Conservation (phyloP, 2,888 invertebrate genomes). For the Heliconius ismenius region DNA sequence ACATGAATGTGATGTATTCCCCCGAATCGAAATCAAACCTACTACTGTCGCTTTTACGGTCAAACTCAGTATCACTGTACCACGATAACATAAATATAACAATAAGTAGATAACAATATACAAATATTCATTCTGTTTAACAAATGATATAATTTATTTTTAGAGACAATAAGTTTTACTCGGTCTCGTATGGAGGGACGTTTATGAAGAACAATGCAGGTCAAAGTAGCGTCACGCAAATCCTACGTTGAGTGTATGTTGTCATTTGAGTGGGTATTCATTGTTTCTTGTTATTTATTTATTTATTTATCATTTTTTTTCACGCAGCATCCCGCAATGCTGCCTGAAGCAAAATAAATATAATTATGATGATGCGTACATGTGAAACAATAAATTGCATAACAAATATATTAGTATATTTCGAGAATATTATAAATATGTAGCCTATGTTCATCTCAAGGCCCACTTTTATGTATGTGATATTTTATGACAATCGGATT, state of each 20-base stretch:
- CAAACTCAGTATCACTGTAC: background rate
- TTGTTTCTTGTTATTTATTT: background rate
- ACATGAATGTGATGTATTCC: background rate
- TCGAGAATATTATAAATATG: too few species aligned
- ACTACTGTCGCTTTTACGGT: background rate
- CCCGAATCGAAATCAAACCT: background rate
- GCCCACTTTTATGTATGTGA: too few species aligned
- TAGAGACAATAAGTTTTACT: background rate
- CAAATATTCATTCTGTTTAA: background rate
- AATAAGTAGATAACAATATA: background rate
- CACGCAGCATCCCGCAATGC: background rate
- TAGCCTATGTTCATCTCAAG: too few species aligned
- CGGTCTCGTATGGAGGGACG: slow-evolving; percentile 12
- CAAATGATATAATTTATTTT: background rate
- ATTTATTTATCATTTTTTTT: background rate
- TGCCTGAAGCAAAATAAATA: too few species aligned
- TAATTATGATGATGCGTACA: too few species aligned
- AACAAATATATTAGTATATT: too few species aligned
- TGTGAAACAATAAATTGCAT: too few species aligned
- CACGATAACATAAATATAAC: background rate
- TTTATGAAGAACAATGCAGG: slow-evolving; percentile 30
- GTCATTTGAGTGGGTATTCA: background rate
- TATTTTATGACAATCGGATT: too few species aligned
- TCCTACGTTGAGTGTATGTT: slow-evolving; percentile 1
- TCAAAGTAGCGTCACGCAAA: slow-evolving; percentile 29